Base-by-base conservation (phyloP, 2,888 invertebrate genomes). In the Euproctis similis region DNA sequence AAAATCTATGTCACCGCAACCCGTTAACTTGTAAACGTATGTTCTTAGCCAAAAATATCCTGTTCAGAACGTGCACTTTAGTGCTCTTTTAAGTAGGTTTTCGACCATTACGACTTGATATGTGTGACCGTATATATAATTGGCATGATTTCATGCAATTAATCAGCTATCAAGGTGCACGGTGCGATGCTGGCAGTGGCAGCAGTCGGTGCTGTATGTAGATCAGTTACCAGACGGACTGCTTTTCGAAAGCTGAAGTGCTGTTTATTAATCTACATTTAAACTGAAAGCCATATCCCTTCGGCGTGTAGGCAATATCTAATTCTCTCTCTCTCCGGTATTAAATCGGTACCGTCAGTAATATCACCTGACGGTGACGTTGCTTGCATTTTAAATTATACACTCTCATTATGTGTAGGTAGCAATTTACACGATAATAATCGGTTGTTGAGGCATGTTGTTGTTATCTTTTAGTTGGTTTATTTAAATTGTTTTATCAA, bases 141-240 rank as follows among this genome's bases (percentile, higher is more conserved):
- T 77, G 65, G 67, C 76, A 67, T 68, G n/a, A n/a, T n/a, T n/a
- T 66, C 62, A 71, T 75, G 65, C 74, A 74, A 76, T 75, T 68
- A 65, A 67, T 72, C 59, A 50, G 44, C 43, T 40, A 45, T 58
- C 54, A 59, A 59, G 49, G 54, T 55, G 52, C 23, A 23, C 53
- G 55, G 53, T 53, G 46, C 46, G 46, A 40, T 51, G 44, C 51
- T 40, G 45, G 26, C 12, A 24, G n/a, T n/a, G n/a, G n/a, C n/a
- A n/a, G n/a, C n/a, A n/a, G n/a, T 21, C 10, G 2, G 14, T 26
- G 8, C 16, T 16, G 9, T 59, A 68, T 65, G 59, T 65, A 62
- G 63, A 69, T 63, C 65, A 59, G 10, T 9, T 10, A 21, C 21
- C 21, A 21, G 59, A 55, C 35, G 32, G 42, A 54, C 54, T 45